Evolutionary conservation across 2,888 invertebrate species (phyloP).

Genomic region (Synanthedon myopaeformis): DNA sequence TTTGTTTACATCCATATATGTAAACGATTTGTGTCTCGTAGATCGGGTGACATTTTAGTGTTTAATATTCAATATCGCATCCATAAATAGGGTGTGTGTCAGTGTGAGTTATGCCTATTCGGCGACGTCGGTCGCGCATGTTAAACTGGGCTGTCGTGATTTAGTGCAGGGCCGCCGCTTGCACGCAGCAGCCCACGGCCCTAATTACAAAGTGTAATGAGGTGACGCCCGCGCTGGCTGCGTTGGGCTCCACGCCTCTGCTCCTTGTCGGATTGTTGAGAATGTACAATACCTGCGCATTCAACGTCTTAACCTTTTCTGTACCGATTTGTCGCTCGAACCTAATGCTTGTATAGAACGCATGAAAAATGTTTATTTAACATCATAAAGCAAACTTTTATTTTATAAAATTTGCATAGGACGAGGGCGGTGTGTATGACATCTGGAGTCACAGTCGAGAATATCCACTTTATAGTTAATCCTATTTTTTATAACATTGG

Average conservation of each 20-base stretch:
- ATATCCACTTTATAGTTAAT: no score
- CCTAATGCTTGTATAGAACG: not conserved
- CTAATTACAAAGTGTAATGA: constrained; percentile 68
- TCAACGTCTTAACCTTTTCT: no score
- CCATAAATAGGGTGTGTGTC: constrained; percentile 35
- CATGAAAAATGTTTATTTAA: not conserved
- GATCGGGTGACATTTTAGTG: constrained; percentile 26
- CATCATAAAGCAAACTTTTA: no score
- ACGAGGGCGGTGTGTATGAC: no score
- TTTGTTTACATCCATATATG: constrained; percentile 38
- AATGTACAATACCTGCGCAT: not conserved
- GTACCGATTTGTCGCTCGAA: no score
- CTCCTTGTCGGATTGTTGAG: constrained; percentile 6
- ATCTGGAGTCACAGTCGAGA: no score
- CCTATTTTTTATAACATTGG: no score
- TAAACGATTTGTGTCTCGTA: constrained; percentile 12
- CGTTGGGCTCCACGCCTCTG: constrained; percentile 25
- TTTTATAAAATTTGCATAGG: no score
- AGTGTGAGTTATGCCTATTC: constrained; percentile 34
- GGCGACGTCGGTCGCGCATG: constrained; percentile 38
- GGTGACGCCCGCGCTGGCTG: constrained; percentile 23
- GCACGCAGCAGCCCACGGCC: constrained; percentile 44
- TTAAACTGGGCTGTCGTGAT: constrained; percentile 49
- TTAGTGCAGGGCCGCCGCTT: constrained; percentile 50
- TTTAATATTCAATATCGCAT: constrained; percentile 57